These are phyloP conservation scores for Papio anubis DNA, from an alignment of 2,113 vertebrate genomes.

Conservation along the genomic window DNA sequence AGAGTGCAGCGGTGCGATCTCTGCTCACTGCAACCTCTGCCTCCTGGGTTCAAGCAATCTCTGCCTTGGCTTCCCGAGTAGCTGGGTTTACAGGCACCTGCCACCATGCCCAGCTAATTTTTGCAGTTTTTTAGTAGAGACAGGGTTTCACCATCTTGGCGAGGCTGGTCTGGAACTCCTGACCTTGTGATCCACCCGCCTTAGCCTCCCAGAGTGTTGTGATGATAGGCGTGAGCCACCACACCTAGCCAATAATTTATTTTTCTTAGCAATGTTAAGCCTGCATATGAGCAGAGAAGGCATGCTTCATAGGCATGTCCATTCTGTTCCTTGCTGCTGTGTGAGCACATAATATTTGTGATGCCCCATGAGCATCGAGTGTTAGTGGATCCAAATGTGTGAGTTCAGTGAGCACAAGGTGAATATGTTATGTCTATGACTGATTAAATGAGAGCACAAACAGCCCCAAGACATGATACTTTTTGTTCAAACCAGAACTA, in stretches of 20 bases:
- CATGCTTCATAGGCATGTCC: fast-evolving
- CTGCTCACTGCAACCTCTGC: no score
- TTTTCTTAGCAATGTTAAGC: not conserved
- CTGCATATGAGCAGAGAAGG: not conserved
- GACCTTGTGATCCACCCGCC: no score
- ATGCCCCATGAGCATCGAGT: not conserved
- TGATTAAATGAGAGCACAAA: not conserved
- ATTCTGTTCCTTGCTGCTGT: not conserved
- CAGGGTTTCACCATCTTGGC: no score
- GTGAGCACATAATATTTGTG: not conserved
- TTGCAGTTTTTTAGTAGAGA: no score
- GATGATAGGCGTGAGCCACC: no score
- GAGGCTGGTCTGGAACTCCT: no score
- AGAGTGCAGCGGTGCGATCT: no score
- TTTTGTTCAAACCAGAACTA: not conserved
- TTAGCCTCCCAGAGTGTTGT: no score
- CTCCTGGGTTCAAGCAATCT: no score
- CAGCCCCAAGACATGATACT: not conserved
- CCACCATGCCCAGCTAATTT: no score
- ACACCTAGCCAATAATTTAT: not conserved
- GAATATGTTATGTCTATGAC: not conserved
- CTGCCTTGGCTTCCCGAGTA: no score
- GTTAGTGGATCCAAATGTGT: fast-evolving
- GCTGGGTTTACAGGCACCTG: no score
- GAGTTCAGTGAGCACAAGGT: not conserved